A percentile compares a stretch with the other conserved stretches of the same genome.
phyloP scores from a whole-genome alignment of 2,113 vertebrate species.

The Petaurus breviceps region DNA sequence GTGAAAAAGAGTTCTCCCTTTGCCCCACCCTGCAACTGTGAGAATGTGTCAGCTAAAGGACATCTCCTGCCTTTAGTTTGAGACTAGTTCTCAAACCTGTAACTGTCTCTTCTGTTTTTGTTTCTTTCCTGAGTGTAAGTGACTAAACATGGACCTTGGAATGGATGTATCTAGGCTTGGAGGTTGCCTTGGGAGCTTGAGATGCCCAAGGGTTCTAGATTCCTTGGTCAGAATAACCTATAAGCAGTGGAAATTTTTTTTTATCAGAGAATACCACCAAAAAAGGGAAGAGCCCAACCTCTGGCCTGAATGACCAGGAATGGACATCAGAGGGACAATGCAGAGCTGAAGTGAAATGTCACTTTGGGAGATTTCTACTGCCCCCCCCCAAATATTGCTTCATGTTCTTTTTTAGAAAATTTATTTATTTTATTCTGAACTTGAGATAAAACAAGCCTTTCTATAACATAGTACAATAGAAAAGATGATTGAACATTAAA shows the following conservation, averaged over 20 bases:
- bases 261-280: background rate
- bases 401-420: background rate
- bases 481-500: background rate
- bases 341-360: background rate
- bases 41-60: background rate
- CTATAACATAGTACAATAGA: background rate
- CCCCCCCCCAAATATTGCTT: background rate
- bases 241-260: background rate
- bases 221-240: background rate
- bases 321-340: background rate
- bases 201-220: background rate
- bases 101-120: background rate
- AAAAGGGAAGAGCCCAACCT: background rate
- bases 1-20: background rate
- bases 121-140: background rate
- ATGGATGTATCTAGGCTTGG: background rate
- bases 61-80: background rate
- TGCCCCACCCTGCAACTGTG: background rate
- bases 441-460: background rate
- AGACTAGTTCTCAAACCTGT: background rate
- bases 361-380: background rate
- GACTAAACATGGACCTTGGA: background rate
- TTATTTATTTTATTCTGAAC: too few species aligned
- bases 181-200: background rate
- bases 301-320: background rate